phyloP scores from a whole-genome alignment of 1,140 invertebrate genomes.

The Bicyclus anynana region DNA sequence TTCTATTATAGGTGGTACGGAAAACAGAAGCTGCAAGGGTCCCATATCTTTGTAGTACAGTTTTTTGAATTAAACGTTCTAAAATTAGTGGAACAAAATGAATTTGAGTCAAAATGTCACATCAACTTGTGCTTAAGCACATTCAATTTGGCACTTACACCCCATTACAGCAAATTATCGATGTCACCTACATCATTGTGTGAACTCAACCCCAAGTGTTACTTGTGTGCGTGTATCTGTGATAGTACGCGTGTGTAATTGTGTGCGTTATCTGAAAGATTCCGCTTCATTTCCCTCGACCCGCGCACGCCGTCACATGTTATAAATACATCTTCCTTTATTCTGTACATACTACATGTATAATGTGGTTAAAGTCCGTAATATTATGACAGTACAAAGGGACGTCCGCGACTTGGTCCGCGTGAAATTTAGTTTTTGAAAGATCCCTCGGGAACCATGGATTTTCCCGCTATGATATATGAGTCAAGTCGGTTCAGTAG shows the following conservation, averaged over 20 bases:
- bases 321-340: constrained; percentile 33
- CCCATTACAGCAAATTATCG: constrained; percentile 69
- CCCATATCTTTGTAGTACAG: too few species aligned
- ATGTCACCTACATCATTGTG: constrained; percentile 67
- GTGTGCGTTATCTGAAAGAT: constrained; percentile 75
- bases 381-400: too few species aligned
- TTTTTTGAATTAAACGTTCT: too few species aligned
- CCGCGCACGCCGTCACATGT: constrained; percentile 62
- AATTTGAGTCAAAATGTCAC: constrained; percentile 24
- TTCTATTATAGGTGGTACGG: too few species aligned
- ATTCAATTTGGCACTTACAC: constrained; percentile 69
- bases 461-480: too few species aligned
- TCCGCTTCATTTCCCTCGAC: constrained; percentile 74
- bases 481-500: too few species aligned
- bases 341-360: too few species aligned
- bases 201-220: constrained; percentile 53
- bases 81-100: neutral
- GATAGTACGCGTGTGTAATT: constrained; percentile 31
- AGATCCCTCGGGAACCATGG: too few species aligned
- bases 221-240: constrained; percentile 30
- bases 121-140: constrained; percentile 45
- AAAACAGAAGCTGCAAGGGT: too few species aligned
- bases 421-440: too few species aligned
- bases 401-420: too few species aligned
- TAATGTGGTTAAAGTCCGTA: too few species aligned